Conservation (phyloP, 2,797 vertebrate genomes). For the Falco novaeseelandiae region DNA sequence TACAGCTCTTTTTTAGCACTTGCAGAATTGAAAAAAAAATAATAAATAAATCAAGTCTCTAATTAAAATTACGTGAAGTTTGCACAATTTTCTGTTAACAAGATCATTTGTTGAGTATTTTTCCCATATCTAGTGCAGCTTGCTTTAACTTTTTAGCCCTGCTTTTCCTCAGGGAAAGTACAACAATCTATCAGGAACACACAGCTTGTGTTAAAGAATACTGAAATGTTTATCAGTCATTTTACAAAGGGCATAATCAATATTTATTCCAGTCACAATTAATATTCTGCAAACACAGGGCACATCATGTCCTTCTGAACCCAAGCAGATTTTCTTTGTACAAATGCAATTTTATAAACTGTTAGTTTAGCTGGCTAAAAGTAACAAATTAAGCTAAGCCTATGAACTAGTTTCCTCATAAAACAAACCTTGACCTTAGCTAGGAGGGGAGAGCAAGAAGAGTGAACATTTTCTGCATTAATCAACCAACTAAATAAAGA, state of each 20-base stretch:
- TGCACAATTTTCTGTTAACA: conserved; percentile 19
- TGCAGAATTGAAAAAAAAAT: not conserved
- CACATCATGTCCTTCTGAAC: conserved; percentile 3
- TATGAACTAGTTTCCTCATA: not conserved
- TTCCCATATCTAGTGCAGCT: not conserved
- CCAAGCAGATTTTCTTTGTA: not conserved
- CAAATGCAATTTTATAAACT: not conserved
- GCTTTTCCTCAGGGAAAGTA: conserved; percentile 8
- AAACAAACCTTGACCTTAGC: not conserved
- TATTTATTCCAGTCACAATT: conserved; percentile 44
- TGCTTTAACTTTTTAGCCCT: not conserved
- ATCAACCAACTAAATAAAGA: not conserved
- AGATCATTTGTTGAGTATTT: conserved; percentile 4
- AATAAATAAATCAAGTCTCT: not conserved
- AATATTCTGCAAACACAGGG: conserved; percentile 21
- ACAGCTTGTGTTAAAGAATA: conserved; percentile 29
- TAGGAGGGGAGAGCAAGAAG: not conserved
- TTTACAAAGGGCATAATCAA: conserved; percentile 30
- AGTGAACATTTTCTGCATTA: not conserved
- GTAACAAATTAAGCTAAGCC: not conserved
- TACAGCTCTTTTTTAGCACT: not conserved
- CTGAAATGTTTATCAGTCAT: conserved; percentile 20
- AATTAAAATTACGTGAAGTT: not conserved
- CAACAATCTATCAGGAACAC: conserved; percentile 3
- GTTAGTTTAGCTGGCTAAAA: not conserved